Evolutionary conservation across 1,140 invertebrate species (phyloP).

Genomic region (Venturia canescens): DNA sequence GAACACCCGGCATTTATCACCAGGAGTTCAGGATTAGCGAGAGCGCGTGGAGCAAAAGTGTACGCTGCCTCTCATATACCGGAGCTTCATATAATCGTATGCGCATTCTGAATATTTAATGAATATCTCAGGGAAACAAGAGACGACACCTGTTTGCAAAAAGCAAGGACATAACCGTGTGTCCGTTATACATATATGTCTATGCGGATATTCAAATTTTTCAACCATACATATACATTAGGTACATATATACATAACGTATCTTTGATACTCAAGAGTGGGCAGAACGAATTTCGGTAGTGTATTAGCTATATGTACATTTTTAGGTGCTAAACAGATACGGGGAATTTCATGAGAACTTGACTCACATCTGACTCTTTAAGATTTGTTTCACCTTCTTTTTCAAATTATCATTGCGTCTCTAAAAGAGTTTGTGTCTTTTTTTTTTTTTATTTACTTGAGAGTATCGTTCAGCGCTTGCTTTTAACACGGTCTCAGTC

Average conservation of each 20-base stretch:
- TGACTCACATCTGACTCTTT: too few relatives aligned
- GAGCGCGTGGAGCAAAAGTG: slow-evolving; percentile 31
- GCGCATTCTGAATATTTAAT: slow-evolving; percentile 73
- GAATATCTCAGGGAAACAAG: slow-evolving; percentile 70
- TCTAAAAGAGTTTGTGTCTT: too few relatives aligned
- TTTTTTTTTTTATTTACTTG: too few relatives aligned
- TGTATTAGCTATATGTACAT: too few relatives aligned
- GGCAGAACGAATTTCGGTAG: too few relatives aligned
- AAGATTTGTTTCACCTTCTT: too few relatives aligned
- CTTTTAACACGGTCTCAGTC: too few relatives aligned
- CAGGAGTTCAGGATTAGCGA: slow-evolving; percentile 58
- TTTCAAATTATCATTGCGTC: too few relatives aligned
- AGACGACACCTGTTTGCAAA: slow-evolving; percentile 71
- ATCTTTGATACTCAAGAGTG: background rate
- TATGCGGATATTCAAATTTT: background rate
- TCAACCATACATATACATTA: background rate
- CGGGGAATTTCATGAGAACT: too few relatives aligned
- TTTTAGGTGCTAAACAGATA: too few relatives aligned
- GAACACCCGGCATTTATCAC: slow-evolving; percentile 41
- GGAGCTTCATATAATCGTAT: slow-evolving; percentile 61
- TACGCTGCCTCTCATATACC: background rate
- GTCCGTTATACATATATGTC: background rate
- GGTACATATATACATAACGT: background rate
- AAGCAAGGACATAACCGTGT: slow-evolving; percentile 11
- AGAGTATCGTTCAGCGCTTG: too few relatives aligned